Conservation (phyloP, 1,140 invertebrate genomes). For the Marisa cornuarietis region DNA sequence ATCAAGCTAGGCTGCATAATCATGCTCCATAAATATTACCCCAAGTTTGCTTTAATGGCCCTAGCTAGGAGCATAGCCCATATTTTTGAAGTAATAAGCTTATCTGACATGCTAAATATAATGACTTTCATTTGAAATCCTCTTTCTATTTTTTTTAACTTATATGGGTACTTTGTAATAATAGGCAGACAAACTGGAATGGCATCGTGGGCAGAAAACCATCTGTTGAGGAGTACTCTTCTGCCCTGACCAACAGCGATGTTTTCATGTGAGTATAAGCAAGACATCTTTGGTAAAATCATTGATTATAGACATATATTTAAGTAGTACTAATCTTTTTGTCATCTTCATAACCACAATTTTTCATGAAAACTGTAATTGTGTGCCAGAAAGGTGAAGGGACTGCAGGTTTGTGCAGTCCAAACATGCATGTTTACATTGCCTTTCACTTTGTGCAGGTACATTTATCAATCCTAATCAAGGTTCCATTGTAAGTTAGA, state of each 20-base stretch:
- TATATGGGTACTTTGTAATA: slow-evolving; percentile 38
- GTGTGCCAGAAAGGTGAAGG: no score
- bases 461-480: no score
- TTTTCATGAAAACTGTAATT: no score
- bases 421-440: no score
- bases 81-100: not conserved
- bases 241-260: slow-evolving; percentile 72
- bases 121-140: not conserved
- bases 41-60: not conserved
- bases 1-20: no score
- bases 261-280: slow-evolving; percentile 72
- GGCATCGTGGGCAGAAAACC: slow-evolving; percentile 73
- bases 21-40: not conserved
- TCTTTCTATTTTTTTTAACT: not conserved
- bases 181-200: slow-evolving; percentile 76
- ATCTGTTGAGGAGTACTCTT: slow-evolving; percentile 70
- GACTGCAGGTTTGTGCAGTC: no score
- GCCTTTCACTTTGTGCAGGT: no score
- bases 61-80: not conserved
- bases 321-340: no score
- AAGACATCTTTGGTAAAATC: no score
- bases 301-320: no score
- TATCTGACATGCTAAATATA: not conserved
- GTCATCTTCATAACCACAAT: no score
- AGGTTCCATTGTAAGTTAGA: no score